Evolutionary conservation across 2,797 vertebrate species (phyloP), one percentile per base, ranked within the genome.

Genomic region (Megalops cyprinoides): DNA sequence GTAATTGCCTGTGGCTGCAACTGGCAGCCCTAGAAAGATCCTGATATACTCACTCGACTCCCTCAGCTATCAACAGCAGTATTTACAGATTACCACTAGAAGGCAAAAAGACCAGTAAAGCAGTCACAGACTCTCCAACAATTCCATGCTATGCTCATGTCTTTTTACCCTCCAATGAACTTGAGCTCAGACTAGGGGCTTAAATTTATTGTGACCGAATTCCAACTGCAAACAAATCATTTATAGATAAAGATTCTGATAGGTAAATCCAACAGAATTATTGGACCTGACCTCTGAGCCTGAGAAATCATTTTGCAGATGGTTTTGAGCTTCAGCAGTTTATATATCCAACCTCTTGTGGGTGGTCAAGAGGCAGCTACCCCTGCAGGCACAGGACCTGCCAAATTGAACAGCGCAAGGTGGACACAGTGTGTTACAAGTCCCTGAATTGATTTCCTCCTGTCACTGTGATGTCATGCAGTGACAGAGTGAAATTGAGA

Each of bases 401-500:
- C 31, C 23, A 39, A 67, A 67, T 39, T 39, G 62, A 67, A 67
- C 62, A 39, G 15, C 1, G 34, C 42, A 39, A n/a, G 15, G 9
- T 18, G 18, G 65, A 69, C 65, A 69, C 5, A 18, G 28, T 23
- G 37, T 20, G 23, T 74, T 55, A 48, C 49, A 71, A 39, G 65
- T 20, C 31, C 48, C 55, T 23, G 20, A 48, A 34, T 56, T n/a
- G 55, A 55, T 4, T 23, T 69, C 65, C 69, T 25, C 31, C 65
- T 71, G 62, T 74, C 44, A 53, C 46, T 28, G 28, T n/a, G 3
- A 44, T 79, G 76, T 77, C 71, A 55, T 60, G 49, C 4, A 37
- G 65, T 74, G 81, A 58, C 20, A 39, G 65, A 74, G 67, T 78
- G n/a, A 71, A 37, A 77, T 34, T 20, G 37, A 42, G 37, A 81